Conservation (phyloP, 2,888 invertebrate genomes). For the Idaea aversata region DNA sequence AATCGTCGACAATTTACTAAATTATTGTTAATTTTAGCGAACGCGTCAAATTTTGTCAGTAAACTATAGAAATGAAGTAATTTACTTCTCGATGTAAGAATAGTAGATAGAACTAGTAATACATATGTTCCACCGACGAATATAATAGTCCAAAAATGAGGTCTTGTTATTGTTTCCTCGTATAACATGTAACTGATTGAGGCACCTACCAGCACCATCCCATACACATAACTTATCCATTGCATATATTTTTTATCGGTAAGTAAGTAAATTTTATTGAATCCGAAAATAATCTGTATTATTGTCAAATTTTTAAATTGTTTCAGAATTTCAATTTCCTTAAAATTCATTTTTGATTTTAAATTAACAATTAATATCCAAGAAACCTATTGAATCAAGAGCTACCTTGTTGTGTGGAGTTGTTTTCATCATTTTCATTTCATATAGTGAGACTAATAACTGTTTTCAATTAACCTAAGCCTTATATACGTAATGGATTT, state of each 20-base stretch:
- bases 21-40: neutral
- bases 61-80: conserved; percentile 23
- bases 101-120: neutral
- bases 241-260: neutral
- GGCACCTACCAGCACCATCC: neutral
- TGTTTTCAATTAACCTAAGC: no score
- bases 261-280: conserved; percentile 42
- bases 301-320: conserved; percentile 34
- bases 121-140: neutral
- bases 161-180: neutral
- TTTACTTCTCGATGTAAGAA: conserved; percentile 18
- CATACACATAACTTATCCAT: neutral
- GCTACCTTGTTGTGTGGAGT: no score
- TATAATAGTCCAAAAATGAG: neutral
- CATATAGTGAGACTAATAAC: no score
- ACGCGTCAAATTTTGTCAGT: neutral
- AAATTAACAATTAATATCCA: no score
- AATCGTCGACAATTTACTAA: neutral
- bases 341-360: conserved; percentile 6
- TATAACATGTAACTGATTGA: neutral
- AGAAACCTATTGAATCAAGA: no score
- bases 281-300: conserved; percentile 34
- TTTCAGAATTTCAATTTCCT: conserved; percentile 9
- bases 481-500: no score
- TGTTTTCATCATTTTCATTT: no score